Base-by-base conservation (phyloP, 2,797 vertebrate species). In the Fratercula arctica region DNA sequence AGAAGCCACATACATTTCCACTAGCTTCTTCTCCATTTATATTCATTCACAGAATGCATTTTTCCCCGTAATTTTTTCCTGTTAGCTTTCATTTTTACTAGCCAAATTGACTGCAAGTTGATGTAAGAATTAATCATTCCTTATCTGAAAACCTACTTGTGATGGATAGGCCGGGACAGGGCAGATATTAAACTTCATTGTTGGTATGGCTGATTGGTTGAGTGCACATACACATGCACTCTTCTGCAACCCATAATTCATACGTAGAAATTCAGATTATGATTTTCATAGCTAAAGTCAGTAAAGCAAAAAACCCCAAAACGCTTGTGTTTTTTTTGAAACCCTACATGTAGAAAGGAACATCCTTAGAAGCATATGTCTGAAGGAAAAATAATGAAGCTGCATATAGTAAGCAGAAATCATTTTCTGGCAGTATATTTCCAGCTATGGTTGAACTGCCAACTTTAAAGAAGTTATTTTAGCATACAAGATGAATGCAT, bases 391-490 rank as follows among this genome's bases (percentile, higher is more conserved):
- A 94, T 86, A 68, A 85, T 8, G 53, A 93, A 82, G 56, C 61
- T 54, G 31, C 59, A 67, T n/a, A 76, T 35, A 93, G 66, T 87
- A 94, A 90, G 74, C 63, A 89, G 45, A 94, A 96, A 73, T 88
- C 1, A 84, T 45, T 81, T 93, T 94, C 63, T 86, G 84, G 50
- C 86, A 87, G 66, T 61, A 75, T 89, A 73, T 95, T 89, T 69
- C 54, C 68, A 96, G 92, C 68, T 92, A 68, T 64, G 85, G 75
- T 53, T 66, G 72, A 94, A 70, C 70, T 95, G 93, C 82, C 92
- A 93, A 89, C 84, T 95, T 90, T 73, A 78, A 89, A 84, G 73
- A 87, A 10, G 35, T 84, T 96, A 94, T 94, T 96, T 96, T 91
- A 96, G 90, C 70, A 94, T 92, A 57, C 57, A 90, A 95, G 91